Conservation (phyloP, 2,113 vertebrate species). For the Microtus oregoni region DNA sequence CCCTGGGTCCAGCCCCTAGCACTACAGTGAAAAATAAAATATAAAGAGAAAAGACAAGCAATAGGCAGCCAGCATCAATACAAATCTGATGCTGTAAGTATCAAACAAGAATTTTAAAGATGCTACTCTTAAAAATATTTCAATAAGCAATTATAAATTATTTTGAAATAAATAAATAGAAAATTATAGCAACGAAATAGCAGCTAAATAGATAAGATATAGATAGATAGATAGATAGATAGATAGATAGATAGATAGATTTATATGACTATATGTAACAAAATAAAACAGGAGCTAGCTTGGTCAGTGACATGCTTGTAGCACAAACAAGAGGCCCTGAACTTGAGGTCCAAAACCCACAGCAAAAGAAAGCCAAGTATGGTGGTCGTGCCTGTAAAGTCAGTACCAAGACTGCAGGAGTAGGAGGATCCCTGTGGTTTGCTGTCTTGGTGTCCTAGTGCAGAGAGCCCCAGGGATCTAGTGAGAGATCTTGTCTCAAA, state of each 20-base stretch:
- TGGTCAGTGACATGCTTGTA: not conserved
- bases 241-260: too few species aligned
- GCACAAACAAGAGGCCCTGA: not conserved
- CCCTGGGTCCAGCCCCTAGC: not conserved
- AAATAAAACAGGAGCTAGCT: not conserved
- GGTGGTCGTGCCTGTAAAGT: too few species aligned
- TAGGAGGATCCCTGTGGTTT: not conserved
- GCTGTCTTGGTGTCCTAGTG: not conserved
- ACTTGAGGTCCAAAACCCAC: too few species aligned
- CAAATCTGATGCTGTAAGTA: not conserved
- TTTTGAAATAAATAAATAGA: not conserved
- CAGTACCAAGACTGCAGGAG: not conserved
- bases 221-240: too few species aligned
- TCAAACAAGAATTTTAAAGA: not conserved
- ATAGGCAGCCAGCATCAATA: not conserved
- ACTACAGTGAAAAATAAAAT: not conserved
- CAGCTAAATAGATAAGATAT: not conserved
- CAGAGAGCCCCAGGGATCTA: not conserved
- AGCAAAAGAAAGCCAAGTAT: not conserved
- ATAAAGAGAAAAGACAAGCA: not conserved
- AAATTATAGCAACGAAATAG: not conserved
- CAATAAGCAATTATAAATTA: not conserved
- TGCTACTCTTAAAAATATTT: not conserved
- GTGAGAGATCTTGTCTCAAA: not conserved
- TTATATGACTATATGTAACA: not conserved